Evolutionary conservation across 2,888 invertebrate genomes (phyloP), one percentile per base, ranked within the genome.

Genomic region (Cheilosia scutellata): DNA sequence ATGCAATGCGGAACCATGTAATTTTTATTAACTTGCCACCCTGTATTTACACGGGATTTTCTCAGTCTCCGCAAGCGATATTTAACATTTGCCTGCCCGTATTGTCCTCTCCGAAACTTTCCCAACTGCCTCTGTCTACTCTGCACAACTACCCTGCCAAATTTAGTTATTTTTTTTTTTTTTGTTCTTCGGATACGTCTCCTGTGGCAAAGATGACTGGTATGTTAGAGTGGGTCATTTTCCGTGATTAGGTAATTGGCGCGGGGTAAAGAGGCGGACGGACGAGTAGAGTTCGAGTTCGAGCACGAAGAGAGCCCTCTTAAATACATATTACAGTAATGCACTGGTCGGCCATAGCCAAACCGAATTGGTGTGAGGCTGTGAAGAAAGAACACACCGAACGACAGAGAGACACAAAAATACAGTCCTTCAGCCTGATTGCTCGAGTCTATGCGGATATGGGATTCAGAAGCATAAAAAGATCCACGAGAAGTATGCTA

Each of bases 301-400:
- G 72, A 68, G 31, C 44, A 74, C 40, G 55, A 55, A 47, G 49
- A 51, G 42, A 76, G 65, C 49, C 71, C 76, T 86, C 71, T 86
- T 76, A 86, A 82, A 82, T 82, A 76, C 66, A 76, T 76, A 86
- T 86, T 82, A 82, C 76, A 49, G 84, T 82, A 86, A 82, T 86
- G 84, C 80, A 76, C 82, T 86, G 76, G 82, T 62, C 82, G 76
- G 82, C 57, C 82, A 82, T 86, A 75, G 71, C 57, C 82, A 72
- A 82, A 71, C 76, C 70, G 75, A 71, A 76, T 76, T 76, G 70
- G 71, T 76, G 42, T 70, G 60, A 20, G 65, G 74, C 60, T 51
- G 55, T 80, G 47, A 65, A 75, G 74, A n/a, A 60, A 71, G 70
- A 71, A 75, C 51, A 53, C 51, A 47, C 33, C 33, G 25, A 76